Base-by-base conservation (phyloP, 2,113 vertebrate species). In the Chaetops frenatus region DNA sequence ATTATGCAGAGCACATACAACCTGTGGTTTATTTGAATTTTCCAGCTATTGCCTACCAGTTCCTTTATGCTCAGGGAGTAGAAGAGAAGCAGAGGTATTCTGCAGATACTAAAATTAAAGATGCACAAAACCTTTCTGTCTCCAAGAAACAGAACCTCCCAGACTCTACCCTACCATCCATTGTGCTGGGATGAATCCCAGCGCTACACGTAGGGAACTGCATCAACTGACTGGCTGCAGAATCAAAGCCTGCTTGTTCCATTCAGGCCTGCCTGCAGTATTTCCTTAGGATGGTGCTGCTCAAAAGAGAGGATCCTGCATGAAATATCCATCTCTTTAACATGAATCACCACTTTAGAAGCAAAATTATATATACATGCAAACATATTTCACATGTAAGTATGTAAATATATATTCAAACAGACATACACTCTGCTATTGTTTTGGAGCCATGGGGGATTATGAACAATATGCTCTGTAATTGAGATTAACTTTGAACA, bases 401-500 rank as follows among this genome's bases (percentile, higher is more conserved):
- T 92, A 91, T 69, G 88, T 89, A 95, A 94, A 95, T 89, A 97
- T 17, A 92, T 81, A 94, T 86, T 81, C 91, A 90, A 91, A 70
- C 67, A 73, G 82, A 86, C 62, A 38, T 83, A 83, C 58, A 89
- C 76, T 92, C 73, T 54, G 81, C 44, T 88, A 88, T 92, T 93
- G 86, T 88, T 97, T 94, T 69, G 87, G 69, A 96, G 92, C 76
- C 88, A 84, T 80, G 87, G 62, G 86, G 81, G 96, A 96, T 88
- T 93, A 94, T 33, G 88, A 97, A 97, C 64, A 96, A 95, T 94
- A 97, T 88, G 85, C 82, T 95, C 94, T 81, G 61, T 95, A 96
- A 97, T 88, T 94, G 85, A 97, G 92, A 96, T 97, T 96, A 94
- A 97, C 94, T 97, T 97, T 76, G 91, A 95, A 94, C 65, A 94